Evolutionary conservation across 1,140 invertebrate genomes (phyloP).

Genomic region (Hyposmocoma kahamanoa): DNA sequence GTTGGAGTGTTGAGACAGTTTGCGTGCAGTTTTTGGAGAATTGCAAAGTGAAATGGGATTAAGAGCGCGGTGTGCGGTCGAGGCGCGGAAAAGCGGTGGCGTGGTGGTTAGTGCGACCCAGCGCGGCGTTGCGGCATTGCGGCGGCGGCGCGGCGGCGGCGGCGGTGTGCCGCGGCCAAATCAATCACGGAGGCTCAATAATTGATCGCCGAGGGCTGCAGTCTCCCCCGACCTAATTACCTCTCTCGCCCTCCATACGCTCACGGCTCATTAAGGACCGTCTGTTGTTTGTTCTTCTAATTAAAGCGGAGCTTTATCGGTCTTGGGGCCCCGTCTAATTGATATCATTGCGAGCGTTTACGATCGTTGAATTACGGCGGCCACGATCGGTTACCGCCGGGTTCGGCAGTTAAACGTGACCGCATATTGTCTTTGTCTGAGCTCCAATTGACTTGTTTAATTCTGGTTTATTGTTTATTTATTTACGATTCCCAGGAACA

Average conservation of each 20-base stretch:
- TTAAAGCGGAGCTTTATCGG: conserved; percentile 68
- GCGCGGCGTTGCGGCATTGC: background rate
- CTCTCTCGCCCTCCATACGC: conserved; percentile 46
- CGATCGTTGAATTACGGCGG: conserved; percentile 62
- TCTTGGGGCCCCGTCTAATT: conserved; percentile 59
- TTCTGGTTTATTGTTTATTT: conserved; percentile 66
- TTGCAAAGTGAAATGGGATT: conserved; percentile 7
- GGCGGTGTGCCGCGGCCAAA: conserved; percentile 25
- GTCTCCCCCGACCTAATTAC: conserved; percentile 52
- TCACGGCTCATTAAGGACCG: conserved; percentile 62
- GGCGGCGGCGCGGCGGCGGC: conserved; percentile 8
- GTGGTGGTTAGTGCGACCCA: background rate
- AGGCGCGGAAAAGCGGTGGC: conserved; percentile 4
- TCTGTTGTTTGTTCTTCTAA: conserved; percentile 71
- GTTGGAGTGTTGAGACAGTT: background rate
- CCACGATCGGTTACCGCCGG: conserved; percentile 48
- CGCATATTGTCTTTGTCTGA: conserved; percentile 50
- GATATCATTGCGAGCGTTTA: conserved; percentile 68
- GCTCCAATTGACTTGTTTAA: conserved; percentile 62
- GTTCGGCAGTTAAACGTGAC: conserved; percentile 56
- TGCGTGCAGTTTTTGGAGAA: background rate
- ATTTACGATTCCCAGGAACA: too few relatives aligned
- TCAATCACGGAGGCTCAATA: conserved; percentile 57
- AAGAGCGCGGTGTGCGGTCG: conserved; percentile 12
- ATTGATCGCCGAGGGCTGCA: conserved; percentile 42